Evolutionary conservation across 2,888 invertebrate genomes (phyloP).

Genomic region (Aphelenchoides bicaudatus): DNA sequence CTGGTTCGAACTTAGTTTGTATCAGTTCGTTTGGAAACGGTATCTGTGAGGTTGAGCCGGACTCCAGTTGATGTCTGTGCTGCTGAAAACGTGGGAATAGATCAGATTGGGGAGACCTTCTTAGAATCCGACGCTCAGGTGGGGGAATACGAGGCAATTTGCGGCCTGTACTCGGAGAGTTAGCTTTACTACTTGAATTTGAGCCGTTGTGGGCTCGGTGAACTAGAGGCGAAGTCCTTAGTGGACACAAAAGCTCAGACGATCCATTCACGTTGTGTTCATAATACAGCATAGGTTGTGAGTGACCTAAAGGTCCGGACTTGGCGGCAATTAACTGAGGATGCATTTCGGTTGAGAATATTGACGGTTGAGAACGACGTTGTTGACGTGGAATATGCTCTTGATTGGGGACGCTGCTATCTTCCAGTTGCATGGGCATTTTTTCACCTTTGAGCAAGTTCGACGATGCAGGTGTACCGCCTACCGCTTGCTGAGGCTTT

Average conservation of each 20-base stretch:
- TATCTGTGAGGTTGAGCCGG: not conserved
- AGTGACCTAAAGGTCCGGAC: constrained; percentile 1
- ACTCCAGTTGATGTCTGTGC: constrained; percentile 8
- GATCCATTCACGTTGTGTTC: too few species aligned
- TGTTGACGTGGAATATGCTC: not conserved
- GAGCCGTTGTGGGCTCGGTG: too few species aligned
- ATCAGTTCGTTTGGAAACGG: constrained; percentile 25
- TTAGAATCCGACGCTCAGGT: constrained; percentile 34
- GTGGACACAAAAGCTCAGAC: too few species aligned
- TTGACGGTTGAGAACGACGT: constrained; percentile 9
- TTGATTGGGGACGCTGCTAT: not conserved
- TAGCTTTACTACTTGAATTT: not conserved
- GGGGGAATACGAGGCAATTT: constrained; percentile 29
- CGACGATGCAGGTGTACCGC: not conserved
- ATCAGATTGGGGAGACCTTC: constrained; percentile 41
- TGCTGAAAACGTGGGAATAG: constrained; percentile 40
- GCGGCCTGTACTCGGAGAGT: constrained; percentile 12
- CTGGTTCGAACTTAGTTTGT: too few species aligned
- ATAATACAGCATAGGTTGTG: constrained; percentile 10
- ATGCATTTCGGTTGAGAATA: too few species aligned
- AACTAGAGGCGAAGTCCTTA: constrained; percentile 11
- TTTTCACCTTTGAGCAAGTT: not conserved
- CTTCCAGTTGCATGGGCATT: not conserved
- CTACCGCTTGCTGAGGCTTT: too few species aligned
- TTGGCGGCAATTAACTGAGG: too few species aligned